Conservation (phyloP, 2,888 invertebrate species). For the Eupithecia dodoneata region DNA sequence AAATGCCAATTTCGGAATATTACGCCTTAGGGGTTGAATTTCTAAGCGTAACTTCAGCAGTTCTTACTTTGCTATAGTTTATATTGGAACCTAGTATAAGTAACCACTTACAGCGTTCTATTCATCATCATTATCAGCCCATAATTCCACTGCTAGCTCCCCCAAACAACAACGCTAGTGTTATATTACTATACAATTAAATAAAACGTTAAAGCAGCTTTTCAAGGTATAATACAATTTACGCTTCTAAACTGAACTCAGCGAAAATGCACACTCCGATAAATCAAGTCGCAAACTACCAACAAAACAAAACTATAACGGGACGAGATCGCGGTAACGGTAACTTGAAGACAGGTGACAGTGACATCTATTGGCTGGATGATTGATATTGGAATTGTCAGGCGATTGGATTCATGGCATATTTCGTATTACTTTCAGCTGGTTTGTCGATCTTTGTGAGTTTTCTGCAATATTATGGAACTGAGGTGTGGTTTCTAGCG, state of each 20-base stretch:
- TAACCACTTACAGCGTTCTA: background rate
- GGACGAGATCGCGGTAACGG: conserved; percentile 27
- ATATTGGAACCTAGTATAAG: background rate
- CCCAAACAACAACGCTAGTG: background rate
- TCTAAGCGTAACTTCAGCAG: background rate
- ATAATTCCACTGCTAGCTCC: too few relatives aligned
- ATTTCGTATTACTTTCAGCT: conserved; percentile 4
- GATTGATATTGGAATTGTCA: conserved; percentile 58
- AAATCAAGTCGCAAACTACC: conserved; percentile 26
- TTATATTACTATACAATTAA: background rate
- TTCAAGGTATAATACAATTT: background rate
- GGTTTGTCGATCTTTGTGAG: conserved; percentile 5
- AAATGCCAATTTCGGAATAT: conserved; percentile 31
- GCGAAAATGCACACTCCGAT: conserved; percentile 13
- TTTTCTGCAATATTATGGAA: background rate
- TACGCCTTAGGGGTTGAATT: conserved; percentile 20
- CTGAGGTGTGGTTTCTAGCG: background rate
- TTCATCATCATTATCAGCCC: background rate
- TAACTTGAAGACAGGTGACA: conserved; percentile 53
- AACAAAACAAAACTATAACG: conserved; percentile 34
- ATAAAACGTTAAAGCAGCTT: background rate
- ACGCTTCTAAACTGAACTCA: background rate
- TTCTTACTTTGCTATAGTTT: background rate
- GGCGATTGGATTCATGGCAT: conserved; percentile 41
- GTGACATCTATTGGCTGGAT: conserved; percentile 63